These are phyloP conservation scores for Rhynchotus rufescens DNA, from an alignment of 2,797 vertebrate species.

Conservation along the genomic window DNA sequence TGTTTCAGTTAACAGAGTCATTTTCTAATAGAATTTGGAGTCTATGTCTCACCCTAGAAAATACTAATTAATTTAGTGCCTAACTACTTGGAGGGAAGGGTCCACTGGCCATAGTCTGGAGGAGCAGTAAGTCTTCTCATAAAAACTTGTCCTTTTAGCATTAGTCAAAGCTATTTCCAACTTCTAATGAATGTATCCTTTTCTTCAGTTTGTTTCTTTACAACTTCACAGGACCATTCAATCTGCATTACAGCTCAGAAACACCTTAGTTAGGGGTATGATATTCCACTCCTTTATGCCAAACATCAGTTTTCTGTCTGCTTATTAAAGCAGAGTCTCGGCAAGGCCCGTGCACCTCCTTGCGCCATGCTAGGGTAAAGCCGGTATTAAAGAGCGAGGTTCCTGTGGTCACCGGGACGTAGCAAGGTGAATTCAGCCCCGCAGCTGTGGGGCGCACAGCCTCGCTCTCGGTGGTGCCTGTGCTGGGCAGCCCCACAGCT, in stretches of 20 bases:
- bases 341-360: neutral
- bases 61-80: neutral
- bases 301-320: neutral
- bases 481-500: neutral
- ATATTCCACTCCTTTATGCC: neutral
- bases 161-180: neutral
- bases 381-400: neutral
- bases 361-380: neutral
- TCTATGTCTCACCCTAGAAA: neutral
- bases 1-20: neutral
- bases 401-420: neutral
- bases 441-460: fast-evolving
- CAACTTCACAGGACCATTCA: neutral
- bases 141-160: neutral
- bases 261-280: neutral
- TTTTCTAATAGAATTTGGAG: neutral
- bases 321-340: neutral
- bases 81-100: neutral
- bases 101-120: neutral
- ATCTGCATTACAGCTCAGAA: neutral
- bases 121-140: neutral
- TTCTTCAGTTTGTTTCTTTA: neutral
- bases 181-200: neutral
- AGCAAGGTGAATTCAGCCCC: neutral
- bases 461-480: neutral